Evolutionary conservation across 2,797 vertebrate genomes (phyloP).

Genomic region (Enteromius anoplus): DNA sequence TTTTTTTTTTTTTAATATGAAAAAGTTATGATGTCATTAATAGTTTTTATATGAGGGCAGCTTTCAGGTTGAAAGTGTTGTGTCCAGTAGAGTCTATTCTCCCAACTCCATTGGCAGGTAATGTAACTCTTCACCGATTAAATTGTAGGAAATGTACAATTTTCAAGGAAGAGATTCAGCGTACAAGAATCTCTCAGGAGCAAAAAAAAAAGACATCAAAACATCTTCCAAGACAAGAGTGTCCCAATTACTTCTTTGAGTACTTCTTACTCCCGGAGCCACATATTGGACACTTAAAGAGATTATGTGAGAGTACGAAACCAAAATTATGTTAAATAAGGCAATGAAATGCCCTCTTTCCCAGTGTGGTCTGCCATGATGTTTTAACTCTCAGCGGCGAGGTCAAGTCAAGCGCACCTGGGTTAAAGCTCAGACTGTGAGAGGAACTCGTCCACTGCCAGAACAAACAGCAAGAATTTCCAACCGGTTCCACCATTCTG

Average conservation of each 20-base stretch:
- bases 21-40: not conserved
- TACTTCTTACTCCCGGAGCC: slow-evolving; percentile 22
- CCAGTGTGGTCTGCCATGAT: slow-evolving; percentile 73
- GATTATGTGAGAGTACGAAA: slow-evolving; percentile 48
- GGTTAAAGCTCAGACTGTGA: slow-evolving; percentile 74
- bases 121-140: not conserved
- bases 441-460: slow-evolving; percentile 83
- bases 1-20: too few relatives aligned
- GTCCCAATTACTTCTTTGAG: slow-evolving; percentile 6
- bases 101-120: not conserved
- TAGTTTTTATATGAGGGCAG: too few relatives aligned
- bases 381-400: slow-evolving; percentile 80
- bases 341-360: slow-evolving; percentile 72
- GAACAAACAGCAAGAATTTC: slow-evolving; percentile 88
- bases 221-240: slow-evolving; percentile 27
- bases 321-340: slow-evolving; percentile 59
- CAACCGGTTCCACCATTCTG: slow-evolving; percentile 79
- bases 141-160: slow-evolving; percentile 28
- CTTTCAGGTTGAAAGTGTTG: not conserved
- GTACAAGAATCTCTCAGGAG: not conserved
- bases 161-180: slow-evolving; percentile 12
- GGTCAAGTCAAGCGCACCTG: slow-evolving; percentile 83
- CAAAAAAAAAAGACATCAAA: slow-evolving; percentile 1
- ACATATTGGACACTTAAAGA: slow-evolving; percentile 40
- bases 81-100: not conserved